Base-by-base conservation (phyloP, 2,113 vertebrate genomes). In the Heteronetta atricapilla region DNA sequence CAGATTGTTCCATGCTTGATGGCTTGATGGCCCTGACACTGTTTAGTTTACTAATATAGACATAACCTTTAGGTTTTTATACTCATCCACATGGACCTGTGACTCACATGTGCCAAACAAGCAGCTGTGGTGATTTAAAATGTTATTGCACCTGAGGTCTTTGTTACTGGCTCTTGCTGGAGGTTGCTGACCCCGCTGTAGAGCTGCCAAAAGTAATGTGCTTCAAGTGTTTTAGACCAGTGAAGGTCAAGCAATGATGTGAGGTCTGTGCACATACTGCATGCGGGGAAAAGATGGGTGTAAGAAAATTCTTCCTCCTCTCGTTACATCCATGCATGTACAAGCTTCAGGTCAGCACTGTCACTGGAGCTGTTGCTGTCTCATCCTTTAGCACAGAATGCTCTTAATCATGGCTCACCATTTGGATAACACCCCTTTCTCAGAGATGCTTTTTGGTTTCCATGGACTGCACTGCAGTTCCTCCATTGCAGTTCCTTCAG, bases 141-240 rank as follows among this genome's bases (percentile, higher is more conserved):
- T 95, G 94, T 92, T 96, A 82, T 89, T 97, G 92, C 90, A 97
- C 96, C 96, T 96, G 96, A 96, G 85, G 36, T 93, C 90, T 94
- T 97, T 92, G 95, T 96, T 93, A 82, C 86, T 96, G 96, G 94
- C 94, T 92, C 73, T 93, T 58, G 52, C 38, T 90, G 60, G 64
- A 95, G 64, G 83, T 94, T 94, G 52, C 83, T 96, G 95, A 97
- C 83, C 92, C 60, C 40, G 48, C 74, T 84, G 90, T 60, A 72
- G 73, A 72, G 56, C 89, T 96, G 92, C 94, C 94, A 94, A 78
- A 95, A 92, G 80, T 93, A 93, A 95, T 60, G 82, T 77, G 67
- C 79, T 95, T 91, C 68, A 93, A 94, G 89, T 91, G 82, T 81
- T 90, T 94, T 76, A 86, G 69, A 91, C 64, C 58, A 81, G 36